Base-by-base conservation (phyloP, 2,888 invertebrate species). In the Drosophila meridionalis region DNA sequence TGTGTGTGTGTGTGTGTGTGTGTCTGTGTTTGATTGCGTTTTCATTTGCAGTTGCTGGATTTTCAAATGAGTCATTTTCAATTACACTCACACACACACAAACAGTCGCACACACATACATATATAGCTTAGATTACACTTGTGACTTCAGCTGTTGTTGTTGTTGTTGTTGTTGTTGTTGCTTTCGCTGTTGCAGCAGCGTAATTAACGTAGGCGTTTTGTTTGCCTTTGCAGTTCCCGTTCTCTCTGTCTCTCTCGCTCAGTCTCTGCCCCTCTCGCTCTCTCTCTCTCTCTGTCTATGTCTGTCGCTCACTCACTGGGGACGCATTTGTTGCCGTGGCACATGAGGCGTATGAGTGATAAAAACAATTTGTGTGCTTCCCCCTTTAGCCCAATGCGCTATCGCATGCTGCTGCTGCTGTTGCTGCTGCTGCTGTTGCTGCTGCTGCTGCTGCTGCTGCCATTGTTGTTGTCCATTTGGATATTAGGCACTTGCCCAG, bases 321-420 rank as follows among this genome's bases (percentile, higher is more conserved):
- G 80, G 87, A 83, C 69, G 69, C 72, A 82, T 87, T 83, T 70
- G 69, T 75, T 67, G 42, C 43, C 73, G 70, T 55, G 64, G 73
- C 75, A 56, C 69, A 89, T 75, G 78, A 56, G 73, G 75, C 83
- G 82, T 84, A 87, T 83, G 69, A 87, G 84, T 83, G 87, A 83
- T 81, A 83, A 75, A 73, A 72, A 60, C 65, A 80, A 72, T 86
- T 86, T 64, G 55, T 76, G 68, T 73, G 57, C 60, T 76, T 76
- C 73, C 74, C 75, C 75, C 45, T 55, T 58, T 63, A 48, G 28
- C n/a, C 59, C 11, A 20, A 42, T 45, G 38, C 28, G 45, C 30
- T 36, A 45, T 28, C 47, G 32, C 58, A 28, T 26, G 34, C 59
- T 43, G 34, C 30, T 28, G 14, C 11, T 34, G 11, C 26, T 30